phyloP scores from a whole-genome alignment of 2,113 vertebrate genomes.

The Recurvirostra avosetta region DNA sequence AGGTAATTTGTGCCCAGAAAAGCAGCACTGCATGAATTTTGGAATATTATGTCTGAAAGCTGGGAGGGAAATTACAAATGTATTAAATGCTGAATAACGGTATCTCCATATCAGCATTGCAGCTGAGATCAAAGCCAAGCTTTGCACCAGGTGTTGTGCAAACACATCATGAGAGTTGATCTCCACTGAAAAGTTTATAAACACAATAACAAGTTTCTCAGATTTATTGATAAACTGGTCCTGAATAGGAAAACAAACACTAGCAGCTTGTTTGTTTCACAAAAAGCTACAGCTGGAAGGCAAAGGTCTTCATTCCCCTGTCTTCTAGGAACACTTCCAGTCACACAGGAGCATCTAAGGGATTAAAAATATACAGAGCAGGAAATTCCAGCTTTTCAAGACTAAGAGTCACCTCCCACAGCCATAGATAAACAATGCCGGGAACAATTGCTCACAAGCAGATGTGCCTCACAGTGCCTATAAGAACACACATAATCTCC shows the following conservation, averaged over 20 bases:
- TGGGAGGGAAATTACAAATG: neutral
- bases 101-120: neutral
- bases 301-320: neutral
- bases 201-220: neutral
- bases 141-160: neutral
- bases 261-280: neutral
- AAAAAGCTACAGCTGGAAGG: neutral
- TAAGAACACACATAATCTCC: neutral
- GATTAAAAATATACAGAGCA: neutral
- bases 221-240: neutral
- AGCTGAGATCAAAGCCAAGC: neutral
- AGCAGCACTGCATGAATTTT: neutral
- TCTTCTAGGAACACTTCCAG: neutral
- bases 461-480: neutral
- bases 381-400: conserved; percentile 47
- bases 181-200: neutral
- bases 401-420: neutral
- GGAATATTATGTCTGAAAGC: neutral
- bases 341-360: neutral
- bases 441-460: neutral
- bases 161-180: neutral
- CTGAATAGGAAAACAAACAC: neutral
- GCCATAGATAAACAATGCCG: neutral
- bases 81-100: neutral
- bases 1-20: neutral